Evolutionary conservation across 2,797 vertebrate genomes (phyloP).

Genomic region (Phrynocephalus vlangalii): DNA sequence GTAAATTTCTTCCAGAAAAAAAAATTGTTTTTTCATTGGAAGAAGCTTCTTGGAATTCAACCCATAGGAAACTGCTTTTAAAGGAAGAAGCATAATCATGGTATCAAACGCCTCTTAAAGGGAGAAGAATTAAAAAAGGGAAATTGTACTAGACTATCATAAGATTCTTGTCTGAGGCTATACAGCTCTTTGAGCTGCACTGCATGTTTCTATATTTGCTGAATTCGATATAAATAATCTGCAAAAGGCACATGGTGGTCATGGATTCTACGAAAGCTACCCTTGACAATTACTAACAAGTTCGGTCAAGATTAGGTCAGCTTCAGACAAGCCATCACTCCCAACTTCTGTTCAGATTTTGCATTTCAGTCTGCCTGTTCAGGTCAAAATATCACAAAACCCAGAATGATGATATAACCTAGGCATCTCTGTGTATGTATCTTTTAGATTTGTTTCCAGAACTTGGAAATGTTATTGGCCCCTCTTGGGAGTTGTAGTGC

Average conservation of each 20-base stretch:
- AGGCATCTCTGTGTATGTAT: neutral
- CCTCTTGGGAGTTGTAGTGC: too few species aligned
- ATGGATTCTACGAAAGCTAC: neutral
- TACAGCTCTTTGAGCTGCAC: neutral
- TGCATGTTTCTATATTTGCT: neutral
- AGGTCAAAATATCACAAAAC: neutral
- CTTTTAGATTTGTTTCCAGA: too few species aligned
- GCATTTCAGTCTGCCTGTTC: constrained; percentile 2
- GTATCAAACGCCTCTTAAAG: neutral
- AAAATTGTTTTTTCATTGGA: too few species aligned
- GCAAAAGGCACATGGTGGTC: neutral
- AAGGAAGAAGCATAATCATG: neutral
- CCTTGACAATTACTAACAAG: neutral
- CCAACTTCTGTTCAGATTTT: neutral
- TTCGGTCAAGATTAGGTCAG: neutral
- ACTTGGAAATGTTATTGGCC: too few species aligned
- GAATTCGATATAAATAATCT: neutral
- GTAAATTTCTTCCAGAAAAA: neutral
- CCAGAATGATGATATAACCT: neutral
- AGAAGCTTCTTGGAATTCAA: neutral
- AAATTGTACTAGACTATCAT: neutral
- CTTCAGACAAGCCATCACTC: constrained; percentile 4
- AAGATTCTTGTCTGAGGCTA: neutral
- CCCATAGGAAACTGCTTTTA: neutral
- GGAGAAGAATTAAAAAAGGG: neutral